These are phyloP conservation scores for Oncorhynchus nerka DNA, from an alignment of 2,113 vertebrate species.

Conservation along the genomic window DNA sequence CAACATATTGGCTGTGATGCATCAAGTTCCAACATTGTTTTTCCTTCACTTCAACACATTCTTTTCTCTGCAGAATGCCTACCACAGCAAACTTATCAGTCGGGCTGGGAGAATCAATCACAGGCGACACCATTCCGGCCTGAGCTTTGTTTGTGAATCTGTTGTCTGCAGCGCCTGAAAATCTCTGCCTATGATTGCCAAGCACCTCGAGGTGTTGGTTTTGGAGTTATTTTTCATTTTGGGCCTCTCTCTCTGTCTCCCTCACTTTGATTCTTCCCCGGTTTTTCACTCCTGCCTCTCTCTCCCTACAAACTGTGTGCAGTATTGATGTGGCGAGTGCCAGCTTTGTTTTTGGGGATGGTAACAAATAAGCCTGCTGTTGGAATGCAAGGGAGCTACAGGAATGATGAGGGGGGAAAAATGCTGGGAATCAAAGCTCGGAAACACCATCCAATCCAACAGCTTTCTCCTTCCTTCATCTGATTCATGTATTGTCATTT, in stretches of 20 bases:
- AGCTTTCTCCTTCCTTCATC: constrained; percentile 9
- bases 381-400: constrained; percentile 36
- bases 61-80: constrained; percentile 64
- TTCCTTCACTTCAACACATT: constrained; percentile 53
- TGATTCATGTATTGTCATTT: constrained; percentile 36
- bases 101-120: constrained; percentile 68
- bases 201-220: constrained; percentile 62
- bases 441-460: constrained; percentile 30
- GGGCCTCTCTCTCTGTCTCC: constrained; percentile 27
- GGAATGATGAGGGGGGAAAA: neutral
- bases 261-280: neutral
- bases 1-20: constrained; percentile 58
- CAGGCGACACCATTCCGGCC: constrained; percentile 57
- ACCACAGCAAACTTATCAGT: constrained; percentile 68
- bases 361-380: constrained; percentile 45
- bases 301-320: constrained; percentile 43
- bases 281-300: constrained; percentile 28
- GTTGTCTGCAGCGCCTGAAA: constrained; percentile 65
- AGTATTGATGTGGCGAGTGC: constrained; percentile 47
- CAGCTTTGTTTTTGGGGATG: constrained; percentile 47
- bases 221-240: constrained; percentile 68
- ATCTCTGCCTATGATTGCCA: constrained; percentile 63
- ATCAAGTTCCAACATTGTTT: constrained; percentile 61
- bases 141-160: constrained; percentile 64
- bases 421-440: constrained; percentile 23